Evolutionary conservation across 1,140 invertebrate species (phyloP), one percentile per base, ranked within the genome.

Genomic region (Drosophila truncata): DNA sequence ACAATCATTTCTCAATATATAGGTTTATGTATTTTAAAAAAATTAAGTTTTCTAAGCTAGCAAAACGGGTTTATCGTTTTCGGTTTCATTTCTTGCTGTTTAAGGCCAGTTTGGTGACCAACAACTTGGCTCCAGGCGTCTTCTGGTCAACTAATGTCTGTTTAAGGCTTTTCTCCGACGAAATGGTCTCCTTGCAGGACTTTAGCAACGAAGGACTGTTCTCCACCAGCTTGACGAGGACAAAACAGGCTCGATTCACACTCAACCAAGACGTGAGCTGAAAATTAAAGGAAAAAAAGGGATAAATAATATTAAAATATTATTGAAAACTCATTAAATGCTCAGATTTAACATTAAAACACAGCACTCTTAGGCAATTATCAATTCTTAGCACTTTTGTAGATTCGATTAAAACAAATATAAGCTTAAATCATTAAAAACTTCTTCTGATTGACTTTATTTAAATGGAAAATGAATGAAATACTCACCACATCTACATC

Each of bases 181-280:
- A 11, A 9, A 87, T 23, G 16, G 47, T 13, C 23, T 35, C 33
- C 10, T 55, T 60, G n/a, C 54, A 71, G 14, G 14, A 47, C 9
- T 50, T 13, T 10, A 70, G 20, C 41, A 72, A 41, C 18, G 75
- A 58, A 3, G 76, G 62, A 54, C 92, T 92, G 73, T 94, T 94
- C 85, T 95, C 94, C 49, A 94, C 79, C 16, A 94, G 63, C 31
- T 93, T 82, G 11, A 95, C 76, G 47, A 96, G 83, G 11, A 96
- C 81, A 72, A 95, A 96, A 60, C 95, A 95, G 7, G 94, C 94
- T 55, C 95, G 93, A 79, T 96, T 96, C 27, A 93, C 93, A 63
- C 92, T 78, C 42, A 95, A 86, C 95, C 95, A 96, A 23, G 79
- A 71, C 39, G 93, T 74, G 1, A 95, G 67, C 82, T 94, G 37